Evolutionary conservation across 2,113 vertebrate genomes (phyloP).

Genomic region (Lipophrys pholis): DNA sequence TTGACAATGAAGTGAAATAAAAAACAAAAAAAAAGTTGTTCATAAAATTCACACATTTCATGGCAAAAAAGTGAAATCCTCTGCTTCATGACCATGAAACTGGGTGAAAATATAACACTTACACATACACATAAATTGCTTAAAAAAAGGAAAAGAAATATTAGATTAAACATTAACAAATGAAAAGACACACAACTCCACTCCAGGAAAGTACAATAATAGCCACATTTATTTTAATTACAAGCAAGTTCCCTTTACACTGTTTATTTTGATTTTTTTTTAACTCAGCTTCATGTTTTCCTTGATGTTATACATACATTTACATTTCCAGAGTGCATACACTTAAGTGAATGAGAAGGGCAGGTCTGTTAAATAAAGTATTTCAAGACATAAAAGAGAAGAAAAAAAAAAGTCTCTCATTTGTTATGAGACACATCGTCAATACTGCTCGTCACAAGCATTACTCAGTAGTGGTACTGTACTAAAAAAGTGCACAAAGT

Average conservation of each 20-base stretch:
- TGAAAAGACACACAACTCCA: constrained; percentile 86
- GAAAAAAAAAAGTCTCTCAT: constrained; percentile 79
- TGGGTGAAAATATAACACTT: background rate
- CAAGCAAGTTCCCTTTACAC: constrained; percentile 89
- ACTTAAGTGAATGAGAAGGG: constrained; percentile 77
- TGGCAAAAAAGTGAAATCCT: background rate
- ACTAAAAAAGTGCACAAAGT: constrained; percentile 87
- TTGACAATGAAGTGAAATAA: background rate
- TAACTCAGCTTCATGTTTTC: constrained; percentile 64
- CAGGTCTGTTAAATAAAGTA: constrained; percentile 65
- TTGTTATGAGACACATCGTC: constrained; percentile 81
- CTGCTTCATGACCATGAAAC: too few relatives aligned
- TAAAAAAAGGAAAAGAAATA: background rate
- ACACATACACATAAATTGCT: constrained; percentile 8
- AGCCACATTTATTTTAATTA: constrained; percentile 90
- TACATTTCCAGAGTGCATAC: constrained; percentile 86
- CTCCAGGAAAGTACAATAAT: constrained; percentile 88
- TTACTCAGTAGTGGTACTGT: constrained; percentile 92
- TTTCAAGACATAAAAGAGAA: constrained; percentile 68
- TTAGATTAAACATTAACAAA: constrained; percentile 45
- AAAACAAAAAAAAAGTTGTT: constrained; percentile 6
- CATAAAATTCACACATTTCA: background rate
- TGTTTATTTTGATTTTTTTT: constrained; percentile 55
- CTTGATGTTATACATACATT: constrained; percentile 82
- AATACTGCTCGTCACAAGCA: constrained; percentile 86